phyloP scores from a whole-genome alignment of 1,140 invertebrate genomes.

The Venustaconcha ellipsiformis region DNA sequence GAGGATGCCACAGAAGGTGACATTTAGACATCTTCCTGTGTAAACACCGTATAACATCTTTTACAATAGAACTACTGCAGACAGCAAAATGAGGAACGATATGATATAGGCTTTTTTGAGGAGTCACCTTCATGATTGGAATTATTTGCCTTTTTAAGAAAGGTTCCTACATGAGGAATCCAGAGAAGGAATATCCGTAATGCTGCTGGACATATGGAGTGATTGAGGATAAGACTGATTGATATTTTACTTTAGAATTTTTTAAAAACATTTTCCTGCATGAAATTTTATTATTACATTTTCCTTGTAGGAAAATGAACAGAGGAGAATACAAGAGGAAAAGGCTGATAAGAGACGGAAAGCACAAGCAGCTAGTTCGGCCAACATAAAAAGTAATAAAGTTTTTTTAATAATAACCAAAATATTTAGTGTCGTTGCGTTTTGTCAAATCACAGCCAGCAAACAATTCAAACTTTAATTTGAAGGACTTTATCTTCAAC shows the following conservation, averaged over 20 bases:
- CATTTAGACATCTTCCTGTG: too few relatives aligned
- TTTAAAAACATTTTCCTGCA: not conserved
- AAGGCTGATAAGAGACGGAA: conserved; percentile 58
- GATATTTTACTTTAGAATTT: too few relatives aligned
- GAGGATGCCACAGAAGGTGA: too few relatives aligned
- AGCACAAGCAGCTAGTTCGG: conserved; percentile 55
- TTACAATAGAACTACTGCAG: too few relatives aligned
- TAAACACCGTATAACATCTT: too few relatives aligned
- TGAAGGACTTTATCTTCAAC: not conserved
- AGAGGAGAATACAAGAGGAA: conserved; percentile 61
- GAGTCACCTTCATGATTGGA: not conserved
- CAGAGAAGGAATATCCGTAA: too few relatives aligned
- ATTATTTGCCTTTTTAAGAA: not conserved
- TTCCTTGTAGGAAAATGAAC: conserved; percentile 63
- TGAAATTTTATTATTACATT: too few relatives aligned
- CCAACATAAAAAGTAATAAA: conserved; percentile 34
- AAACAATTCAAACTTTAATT: not conserved
- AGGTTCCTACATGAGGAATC: not conserved
- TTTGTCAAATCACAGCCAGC: not conserved
- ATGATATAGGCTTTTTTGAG: not conserved
- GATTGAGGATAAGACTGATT: too few relatives aligned
- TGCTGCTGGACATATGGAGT: too few relatives aligned
- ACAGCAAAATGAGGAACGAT: too few relatives aligned
- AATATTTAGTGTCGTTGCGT: too few relatives aligned
- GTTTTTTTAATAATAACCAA: not conserved